Percentiles rank a stretch among this genome's conserved stretches.
phyloP scores from a whole-genome alignment of 2,797 vertebrate genomes.

The Coregonus sp. region DNA sequence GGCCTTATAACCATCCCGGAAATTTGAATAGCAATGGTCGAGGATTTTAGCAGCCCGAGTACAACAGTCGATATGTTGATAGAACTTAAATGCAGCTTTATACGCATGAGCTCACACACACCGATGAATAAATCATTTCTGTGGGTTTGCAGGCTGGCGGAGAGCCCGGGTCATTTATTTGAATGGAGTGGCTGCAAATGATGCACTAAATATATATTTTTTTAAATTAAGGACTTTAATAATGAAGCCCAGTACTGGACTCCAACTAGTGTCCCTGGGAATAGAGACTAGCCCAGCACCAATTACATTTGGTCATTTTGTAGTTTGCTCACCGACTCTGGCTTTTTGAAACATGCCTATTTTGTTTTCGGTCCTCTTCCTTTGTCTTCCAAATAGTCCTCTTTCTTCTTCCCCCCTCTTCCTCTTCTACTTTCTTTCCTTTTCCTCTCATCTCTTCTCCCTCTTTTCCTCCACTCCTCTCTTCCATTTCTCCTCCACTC shows the following conservation, averaged over 20 bases:
- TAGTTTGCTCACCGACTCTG: background rate
- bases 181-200: conserved; percentile 68
- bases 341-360: background rate
- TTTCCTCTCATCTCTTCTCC: background rate
- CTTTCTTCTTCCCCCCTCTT: background rate
- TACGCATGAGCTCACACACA: conserved; percentile 17
- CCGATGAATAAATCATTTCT: conserved; percentile 73
- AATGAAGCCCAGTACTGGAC: conserved; percentile 46
- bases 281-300: conserved; percentile 50
- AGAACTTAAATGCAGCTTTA: conserved; percentile 32
- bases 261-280: conserved; percentile 55
- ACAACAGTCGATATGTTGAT: too few relatives aligned
- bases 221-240: too few relatives aligned
- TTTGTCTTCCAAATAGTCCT: background rate
- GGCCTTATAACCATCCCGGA: too few relatives aligned
- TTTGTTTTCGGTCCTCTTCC: background rate
- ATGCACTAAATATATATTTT: conserved; percentile 45
- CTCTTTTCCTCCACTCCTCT: background rate
- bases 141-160: conserved; percentile 51
- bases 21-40: too few relatives aligned
- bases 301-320: conserved; percentile 50
- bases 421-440: background rate
- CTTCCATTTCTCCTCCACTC: conserved; percentile 20
- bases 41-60: too few relatives aligned
- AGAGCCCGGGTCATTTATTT: conserved; percentile 67